Base-by-base conservation (phyloP, 53 echinoderm and acorn worm species). In the Actinopyga echinites region DNA sequence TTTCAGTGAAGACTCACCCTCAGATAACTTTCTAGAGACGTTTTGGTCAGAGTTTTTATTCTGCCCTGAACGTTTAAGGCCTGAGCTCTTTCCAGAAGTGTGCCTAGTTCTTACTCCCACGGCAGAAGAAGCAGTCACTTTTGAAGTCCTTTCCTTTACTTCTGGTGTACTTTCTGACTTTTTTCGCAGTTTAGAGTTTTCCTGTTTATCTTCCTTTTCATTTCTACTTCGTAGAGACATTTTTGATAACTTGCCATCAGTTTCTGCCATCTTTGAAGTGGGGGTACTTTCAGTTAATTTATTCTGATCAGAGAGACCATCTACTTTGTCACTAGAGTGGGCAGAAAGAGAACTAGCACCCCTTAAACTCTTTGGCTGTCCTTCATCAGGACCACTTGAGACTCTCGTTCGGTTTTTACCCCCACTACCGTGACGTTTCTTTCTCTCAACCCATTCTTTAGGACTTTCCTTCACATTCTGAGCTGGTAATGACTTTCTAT, bases 401-500 rank as follows among this genome's bases (percentile, higher is more conserved):
- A 54, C 29, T 56, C 77, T 28, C 13, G 57, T 56, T 31, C 77
- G 49, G 53, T 52, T 55, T 28, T 77, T 77, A 17, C 56, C 54
- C 19, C 56, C 56, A 5, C 71, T 26, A 31, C 56, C 29, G 32
- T 33, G 28, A 77, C 28, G 55, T 24, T 15, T 77, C 30, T 21
- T 53, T 56, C 32, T 56, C 6, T 44, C 71, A 49, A 33, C 32
- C 34, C 36, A 32, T n/a, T 62, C 60, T 61, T 80, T 80, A 20
- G 40, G 21, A 21, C 31, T 20, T 8, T 80, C 43, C 28, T 55
- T 53, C 6, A 8, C 26, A 33, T 80, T 80, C 34, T 44, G 60
- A 19, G 60, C 34, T 19, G 81, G 34, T 26, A 61, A 80, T 2
- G 87, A 37, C 57, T 66, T 79, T 20, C 84, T 83, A 15, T 65